Evolutionary conservation across 2,888 invertebrate genomes (phyloP).

Genomic region (Aleiodes leptofemur): DNA sequence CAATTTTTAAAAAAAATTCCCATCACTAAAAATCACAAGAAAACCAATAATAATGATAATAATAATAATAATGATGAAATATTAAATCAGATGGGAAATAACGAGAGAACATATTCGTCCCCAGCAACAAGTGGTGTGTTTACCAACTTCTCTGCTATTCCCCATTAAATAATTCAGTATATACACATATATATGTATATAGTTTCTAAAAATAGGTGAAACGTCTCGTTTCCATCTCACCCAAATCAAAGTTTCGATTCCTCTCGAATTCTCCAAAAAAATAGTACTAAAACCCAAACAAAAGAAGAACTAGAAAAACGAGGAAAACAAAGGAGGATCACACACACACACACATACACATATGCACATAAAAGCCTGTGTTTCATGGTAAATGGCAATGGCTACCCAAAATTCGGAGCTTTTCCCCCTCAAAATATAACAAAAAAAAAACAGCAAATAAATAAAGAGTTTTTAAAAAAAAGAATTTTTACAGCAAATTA

Average conservation of each 20-base stretch:
- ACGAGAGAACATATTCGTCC: neutral
- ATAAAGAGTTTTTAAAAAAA: neutral
- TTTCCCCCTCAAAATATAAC: neutral
- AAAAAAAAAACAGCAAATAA: neutral
- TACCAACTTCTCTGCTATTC: neutral
- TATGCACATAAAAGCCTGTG: no score
- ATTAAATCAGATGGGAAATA: neutral
- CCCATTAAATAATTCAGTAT: no score
- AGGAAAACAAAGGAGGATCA: constrained; percentile 6
- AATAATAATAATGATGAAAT: no score
- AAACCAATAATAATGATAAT: no score
- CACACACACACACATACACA: neutral
- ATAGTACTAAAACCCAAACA: no score
- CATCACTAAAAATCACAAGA: no score
- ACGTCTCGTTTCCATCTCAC: neutral
- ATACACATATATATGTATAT: no score
- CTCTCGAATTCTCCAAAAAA: neutral
- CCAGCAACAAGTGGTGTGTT: constrained; percentile 37
- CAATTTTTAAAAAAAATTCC: no score
- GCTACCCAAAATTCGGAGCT: neutral
- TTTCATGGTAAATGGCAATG: neutral
- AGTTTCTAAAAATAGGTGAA: neutral
- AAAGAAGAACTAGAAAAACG: neutral
- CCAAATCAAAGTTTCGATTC: neutral
- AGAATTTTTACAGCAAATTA: neutral